phyloP scores from a whole-genome alignment of 2,113 vertebrate genomes.

The Nycticorax nycticorax region DNA sequence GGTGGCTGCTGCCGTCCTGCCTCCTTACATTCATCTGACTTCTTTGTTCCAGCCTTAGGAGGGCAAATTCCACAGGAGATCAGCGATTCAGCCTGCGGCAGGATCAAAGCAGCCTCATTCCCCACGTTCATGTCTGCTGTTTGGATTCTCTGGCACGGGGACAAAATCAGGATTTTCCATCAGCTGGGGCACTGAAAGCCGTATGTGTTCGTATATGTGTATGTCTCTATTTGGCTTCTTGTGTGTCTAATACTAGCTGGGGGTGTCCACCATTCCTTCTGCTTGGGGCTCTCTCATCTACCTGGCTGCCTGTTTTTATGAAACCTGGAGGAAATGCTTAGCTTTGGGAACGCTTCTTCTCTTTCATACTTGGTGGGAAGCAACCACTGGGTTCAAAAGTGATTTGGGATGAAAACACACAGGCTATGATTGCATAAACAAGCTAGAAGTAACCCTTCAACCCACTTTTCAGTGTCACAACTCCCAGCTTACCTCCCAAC shows the following conservation, averaged over 20 bases:
- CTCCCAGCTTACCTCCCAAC: not conserved
- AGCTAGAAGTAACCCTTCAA: not conserved
- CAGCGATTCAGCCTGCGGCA: not conserved
- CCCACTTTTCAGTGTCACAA: not conserved
- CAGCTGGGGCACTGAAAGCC: not conserved
- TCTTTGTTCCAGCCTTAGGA: constrained; percentile 48
- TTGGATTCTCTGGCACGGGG: not conserved
- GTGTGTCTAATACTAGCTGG: not conserved
- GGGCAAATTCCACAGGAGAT: constrained; percentile 50
- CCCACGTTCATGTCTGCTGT: not conserved
- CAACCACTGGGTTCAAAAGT: not conserved
- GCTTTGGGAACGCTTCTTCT: not conserved
- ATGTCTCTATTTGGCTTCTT: not conserved
- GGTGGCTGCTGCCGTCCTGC: not conserved
- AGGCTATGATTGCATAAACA: not conserved
- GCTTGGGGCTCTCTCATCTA: not conserved
- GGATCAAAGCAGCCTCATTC: constrained; percentile 46
- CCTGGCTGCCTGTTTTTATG: not conserved
- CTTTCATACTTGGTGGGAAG: not conserved
- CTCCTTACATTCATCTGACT: not conserved
- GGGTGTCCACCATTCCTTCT: not conserved
- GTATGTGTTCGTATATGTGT: rapidly evolving
- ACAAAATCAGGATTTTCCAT: constrained; percentile 24
- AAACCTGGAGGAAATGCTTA: not conserved
- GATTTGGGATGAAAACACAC: not conserved